Evolutionary conservation across 2,113 vertebrate species (phyloP).

Genomic region (Circaetus cinerascens): DNA sequence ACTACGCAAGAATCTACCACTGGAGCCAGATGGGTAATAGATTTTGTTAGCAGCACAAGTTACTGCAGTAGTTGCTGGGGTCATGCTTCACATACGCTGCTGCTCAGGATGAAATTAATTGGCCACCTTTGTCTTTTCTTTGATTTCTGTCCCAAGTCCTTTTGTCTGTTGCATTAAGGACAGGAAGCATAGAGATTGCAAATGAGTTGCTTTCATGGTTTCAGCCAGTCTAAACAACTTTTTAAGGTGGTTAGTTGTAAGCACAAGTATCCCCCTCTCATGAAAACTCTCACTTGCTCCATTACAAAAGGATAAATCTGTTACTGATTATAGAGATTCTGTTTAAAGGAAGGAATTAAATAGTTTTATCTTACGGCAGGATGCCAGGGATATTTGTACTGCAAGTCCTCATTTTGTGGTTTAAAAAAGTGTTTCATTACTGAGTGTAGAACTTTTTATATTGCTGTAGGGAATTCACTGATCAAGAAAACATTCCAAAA

Average conservation of each 20-base stretch:
- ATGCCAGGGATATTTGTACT: constrained; percentile 3
- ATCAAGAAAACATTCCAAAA: constrained; percentile 43
- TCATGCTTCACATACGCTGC: background rate
- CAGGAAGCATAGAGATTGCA: background rate
- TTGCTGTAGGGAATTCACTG: background rate
- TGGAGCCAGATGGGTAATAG: background rate
- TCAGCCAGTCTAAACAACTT: background rate
- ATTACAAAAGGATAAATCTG: constrained; percentile 21
- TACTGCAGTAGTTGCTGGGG: background rate
- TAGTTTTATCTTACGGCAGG: background rate
- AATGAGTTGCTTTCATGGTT: background rate
- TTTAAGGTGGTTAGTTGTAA: background rate
- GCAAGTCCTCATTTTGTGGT: background rate
- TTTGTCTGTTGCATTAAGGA: background rate
- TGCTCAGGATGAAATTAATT: background rate
- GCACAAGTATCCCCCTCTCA: background rate
- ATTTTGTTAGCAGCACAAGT: background rate
- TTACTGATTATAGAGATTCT: background rate
- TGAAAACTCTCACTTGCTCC: background rate
- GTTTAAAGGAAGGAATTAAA: constrained; percentile 24
- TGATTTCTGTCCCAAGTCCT: background rate
- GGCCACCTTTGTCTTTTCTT: background rate
- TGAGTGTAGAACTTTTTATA: background rate
- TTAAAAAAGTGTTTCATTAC: constrained; percentile 6
- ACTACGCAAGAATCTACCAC: background rate